Conservation (phyloP, 2,113 vertebrate species). For the Tenrec ecaudatus region DNA sequence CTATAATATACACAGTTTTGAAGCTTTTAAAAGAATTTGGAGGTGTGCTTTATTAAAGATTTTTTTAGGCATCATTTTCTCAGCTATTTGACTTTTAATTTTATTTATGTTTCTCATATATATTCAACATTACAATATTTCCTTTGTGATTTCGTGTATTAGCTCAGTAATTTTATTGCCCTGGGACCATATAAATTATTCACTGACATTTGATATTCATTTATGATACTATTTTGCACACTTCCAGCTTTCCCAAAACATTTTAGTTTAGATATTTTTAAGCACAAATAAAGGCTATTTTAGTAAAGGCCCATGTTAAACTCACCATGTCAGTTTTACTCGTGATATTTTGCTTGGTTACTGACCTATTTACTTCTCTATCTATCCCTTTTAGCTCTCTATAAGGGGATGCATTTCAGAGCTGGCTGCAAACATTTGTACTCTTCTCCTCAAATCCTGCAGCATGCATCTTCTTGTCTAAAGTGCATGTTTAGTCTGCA, state of each 20-base stretch:
- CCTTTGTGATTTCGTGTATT: slow-evolving; percentile 49
- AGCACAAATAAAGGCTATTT: neutral
- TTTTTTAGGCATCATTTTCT: neutral
- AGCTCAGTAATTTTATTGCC: slow-evolving; percentile 30
- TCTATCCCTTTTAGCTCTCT: neutral
- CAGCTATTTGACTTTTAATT: slow-evolving; percentile 31
- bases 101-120: slow-evolving; percentile 40
- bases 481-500: too few species aligned
- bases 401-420: neutral
- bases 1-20: neutral
- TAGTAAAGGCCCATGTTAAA: neutral
- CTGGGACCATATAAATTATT: slow-evolving; percentile 35
- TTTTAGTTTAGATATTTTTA: slow-evolving; percentile 57
- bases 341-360: neutral
- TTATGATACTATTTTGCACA: neutral
- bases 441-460: neutral
- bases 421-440: neutral
- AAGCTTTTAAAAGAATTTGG: neutral
- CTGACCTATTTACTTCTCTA: neutral
- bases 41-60: slow-evolving; percentile 39
- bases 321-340: neutral
- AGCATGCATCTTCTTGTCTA: neutral
- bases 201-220: slow-evolving; percentile 19
- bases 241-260: neutral
- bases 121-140: neutral